Evolutionary conservation across 1,140 invertebrate species (phyloP).

Genomic region (Hirudo medicinalis): DNA sequence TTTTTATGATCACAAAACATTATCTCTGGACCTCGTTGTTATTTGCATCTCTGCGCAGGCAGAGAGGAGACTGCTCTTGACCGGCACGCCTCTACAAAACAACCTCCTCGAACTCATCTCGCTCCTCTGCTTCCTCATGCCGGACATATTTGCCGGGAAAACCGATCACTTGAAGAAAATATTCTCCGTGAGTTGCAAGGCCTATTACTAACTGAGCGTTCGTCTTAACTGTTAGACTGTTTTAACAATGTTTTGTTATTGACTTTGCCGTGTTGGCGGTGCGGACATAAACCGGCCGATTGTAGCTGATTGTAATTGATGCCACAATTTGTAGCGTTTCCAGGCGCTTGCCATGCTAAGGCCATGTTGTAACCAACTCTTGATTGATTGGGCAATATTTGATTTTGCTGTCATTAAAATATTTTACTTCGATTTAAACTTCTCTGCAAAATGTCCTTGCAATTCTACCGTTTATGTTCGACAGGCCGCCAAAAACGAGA

Average conservation of each 20-base stretch:
- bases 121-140: constrained; percentile 86
- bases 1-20: too few relatives aligned
- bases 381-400: too few relatives aligned
- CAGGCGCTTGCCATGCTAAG: not conserved
- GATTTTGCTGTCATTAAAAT: too few relatives aligned
- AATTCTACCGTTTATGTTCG: not conserved
- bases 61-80: constrained; percentile 64
- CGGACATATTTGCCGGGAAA: constrained; percentile 76
- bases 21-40: not conserved
- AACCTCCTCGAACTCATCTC: constrained; percentile 90
- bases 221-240: too few relatives aligned
- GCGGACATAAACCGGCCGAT: too few relatives aligned
- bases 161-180: constrained; percentile 72
- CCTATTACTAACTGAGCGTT: too few relatives aligned
- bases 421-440: too few relatives aligned
- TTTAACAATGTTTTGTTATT: too few relatives aligned
- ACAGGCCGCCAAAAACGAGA: not conserved
- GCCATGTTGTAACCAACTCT: too few relatives aligned
- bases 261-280: too few relatives aligned
- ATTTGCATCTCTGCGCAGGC: constrained; percentile 45
- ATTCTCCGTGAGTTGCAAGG: constrained; percentile 49
- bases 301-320: not conserved
- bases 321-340: not conserved
- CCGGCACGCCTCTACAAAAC: constrained; percentile 87
- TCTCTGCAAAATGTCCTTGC: too few relatives aligned